Conservation (phyloP, 2,113 vertebrate genomes). For the Turdus rufiventris region DNA sequence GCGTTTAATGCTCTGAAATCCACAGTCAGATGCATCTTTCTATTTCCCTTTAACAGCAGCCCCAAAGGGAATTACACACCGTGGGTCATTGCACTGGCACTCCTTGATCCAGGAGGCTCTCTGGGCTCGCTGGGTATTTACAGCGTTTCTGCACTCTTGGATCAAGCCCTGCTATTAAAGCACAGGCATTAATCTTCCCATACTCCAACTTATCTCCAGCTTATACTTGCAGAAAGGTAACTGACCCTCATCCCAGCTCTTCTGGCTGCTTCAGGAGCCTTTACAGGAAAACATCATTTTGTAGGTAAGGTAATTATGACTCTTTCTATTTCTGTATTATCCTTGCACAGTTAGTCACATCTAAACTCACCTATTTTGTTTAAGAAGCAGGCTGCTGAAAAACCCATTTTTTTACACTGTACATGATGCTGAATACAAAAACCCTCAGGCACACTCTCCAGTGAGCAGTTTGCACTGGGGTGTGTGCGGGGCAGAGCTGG, state of each 20-base stretch:
- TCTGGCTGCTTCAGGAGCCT: neutral
- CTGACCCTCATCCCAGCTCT: neutral
- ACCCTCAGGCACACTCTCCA: neutral
- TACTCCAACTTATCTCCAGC: constrained; percentile 19
- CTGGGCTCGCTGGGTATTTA: neutral
- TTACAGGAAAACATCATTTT: neutral
- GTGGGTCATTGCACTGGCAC: constrained; percentile 56
- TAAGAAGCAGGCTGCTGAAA: neutral
- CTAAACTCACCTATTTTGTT: neutral
- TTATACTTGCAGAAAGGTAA: constrained; percentile 41
- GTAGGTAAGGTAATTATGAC: neutral
- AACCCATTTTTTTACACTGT: neutral
- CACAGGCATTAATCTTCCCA: constrained; percentile 54
- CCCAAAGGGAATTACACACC: constrained; percentile 10
- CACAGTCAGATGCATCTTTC: constrained; percentile 35
- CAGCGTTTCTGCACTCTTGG: neutral
- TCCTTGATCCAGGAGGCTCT: constrained; percentile 31
- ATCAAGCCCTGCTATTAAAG: constrained; percentile 49
- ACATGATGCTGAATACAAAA: neutral
- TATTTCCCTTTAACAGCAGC: constrained; percentile 22
- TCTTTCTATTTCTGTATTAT: neutral
- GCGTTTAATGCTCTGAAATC: constrained; percentile 29
- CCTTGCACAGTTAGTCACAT: neutral
- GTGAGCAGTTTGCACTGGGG: neutral
- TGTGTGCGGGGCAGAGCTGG: neutral